Evolutionary conservation across 1,140 invertebrate genomes (phyloP).

Genomic region (Dreissena rostriformis): DNA sequence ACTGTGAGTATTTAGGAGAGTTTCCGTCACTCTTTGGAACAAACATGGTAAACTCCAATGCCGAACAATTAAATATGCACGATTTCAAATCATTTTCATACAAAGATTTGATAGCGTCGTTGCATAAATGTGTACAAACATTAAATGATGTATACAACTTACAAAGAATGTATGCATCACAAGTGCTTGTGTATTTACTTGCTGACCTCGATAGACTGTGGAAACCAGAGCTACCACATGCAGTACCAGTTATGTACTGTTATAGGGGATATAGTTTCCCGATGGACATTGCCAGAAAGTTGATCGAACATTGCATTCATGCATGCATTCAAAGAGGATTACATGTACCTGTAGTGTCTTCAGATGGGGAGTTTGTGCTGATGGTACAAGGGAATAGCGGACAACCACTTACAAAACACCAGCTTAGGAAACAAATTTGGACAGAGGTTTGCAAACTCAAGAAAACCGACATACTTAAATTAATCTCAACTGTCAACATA

Average conservation of each 20-base stretch:
- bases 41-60: background rate
- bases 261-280: slow-evolving; percentile 10
- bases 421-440: slow-evolving; percentile 9
- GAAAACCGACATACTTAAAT: background rate
- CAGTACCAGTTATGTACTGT: slow-evolving; percentile 8
- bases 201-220: slow-evolving; percentile 26
- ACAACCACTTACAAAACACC: background rate
- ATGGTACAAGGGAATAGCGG: background rate
- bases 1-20: slow-evolving; percentile 7
- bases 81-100: background rate
- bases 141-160: background rate
- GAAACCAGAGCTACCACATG: slow-evolving; percentile 9
- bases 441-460: background rate
- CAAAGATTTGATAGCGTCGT: background rate
- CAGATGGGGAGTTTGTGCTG: slow-evolving; percentile 10
- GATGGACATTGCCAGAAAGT: background rate
- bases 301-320: background rate
- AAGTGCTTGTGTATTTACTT: slow-evolving; percentile 16
- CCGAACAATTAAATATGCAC: too few species aligned
- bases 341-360: background rate
- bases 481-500: background rate
- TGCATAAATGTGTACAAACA: background rate
- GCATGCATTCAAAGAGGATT: background rate
- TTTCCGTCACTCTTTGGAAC: slow-evolving; percentile 4
- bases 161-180: slow-evolving; percentile 1